Evolutionary conservation across 2,113 vertebrate species (phyloP).

Genomic region (Gulo gulo): DNA sequence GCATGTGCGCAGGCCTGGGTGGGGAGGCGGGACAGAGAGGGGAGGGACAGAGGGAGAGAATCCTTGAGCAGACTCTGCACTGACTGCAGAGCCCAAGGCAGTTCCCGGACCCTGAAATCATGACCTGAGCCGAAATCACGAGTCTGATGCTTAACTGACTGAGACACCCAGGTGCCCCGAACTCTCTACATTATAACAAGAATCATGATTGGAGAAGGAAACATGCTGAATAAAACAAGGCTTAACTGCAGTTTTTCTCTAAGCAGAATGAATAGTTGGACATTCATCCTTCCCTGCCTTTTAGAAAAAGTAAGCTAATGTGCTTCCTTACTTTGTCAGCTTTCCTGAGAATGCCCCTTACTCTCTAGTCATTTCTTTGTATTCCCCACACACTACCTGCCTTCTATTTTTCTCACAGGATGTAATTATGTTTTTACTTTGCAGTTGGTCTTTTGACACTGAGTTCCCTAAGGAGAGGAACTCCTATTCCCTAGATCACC

Average conservation of each 20-base stretch:
- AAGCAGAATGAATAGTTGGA: background rate
- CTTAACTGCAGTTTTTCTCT: background rate
- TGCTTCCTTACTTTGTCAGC: background rate
- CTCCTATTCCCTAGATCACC: background rate
- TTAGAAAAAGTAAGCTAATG: background rate
- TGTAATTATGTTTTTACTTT: background rate
- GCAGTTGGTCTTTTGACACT: background rate
- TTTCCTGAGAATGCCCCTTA: background rate
- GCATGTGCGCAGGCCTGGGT: background rate
- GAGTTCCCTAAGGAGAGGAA: background rate
- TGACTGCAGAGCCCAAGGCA: background rate
- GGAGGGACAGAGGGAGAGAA: background rate
- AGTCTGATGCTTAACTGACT: background rate
- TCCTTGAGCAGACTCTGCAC: background rate
- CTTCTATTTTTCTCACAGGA: background rate
- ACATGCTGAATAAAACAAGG: background rate
- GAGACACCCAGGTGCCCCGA: background rate
- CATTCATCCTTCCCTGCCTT: background rate
- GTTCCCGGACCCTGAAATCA: background rate
- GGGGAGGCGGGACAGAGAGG: background rate
- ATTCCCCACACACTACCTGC: background rate
- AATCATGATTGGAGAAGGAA: background rate
- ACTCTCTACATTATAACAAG: rapidly evolving
- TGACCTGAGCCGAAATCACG: background rate
- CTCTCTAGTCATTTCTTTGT: background rate